A percentile compares a stretch with the other conserved stretches of the same genome.
Conservation (phyloP, 2,113 vertebrate genomes). For the Rhineura floridana region DNA sequence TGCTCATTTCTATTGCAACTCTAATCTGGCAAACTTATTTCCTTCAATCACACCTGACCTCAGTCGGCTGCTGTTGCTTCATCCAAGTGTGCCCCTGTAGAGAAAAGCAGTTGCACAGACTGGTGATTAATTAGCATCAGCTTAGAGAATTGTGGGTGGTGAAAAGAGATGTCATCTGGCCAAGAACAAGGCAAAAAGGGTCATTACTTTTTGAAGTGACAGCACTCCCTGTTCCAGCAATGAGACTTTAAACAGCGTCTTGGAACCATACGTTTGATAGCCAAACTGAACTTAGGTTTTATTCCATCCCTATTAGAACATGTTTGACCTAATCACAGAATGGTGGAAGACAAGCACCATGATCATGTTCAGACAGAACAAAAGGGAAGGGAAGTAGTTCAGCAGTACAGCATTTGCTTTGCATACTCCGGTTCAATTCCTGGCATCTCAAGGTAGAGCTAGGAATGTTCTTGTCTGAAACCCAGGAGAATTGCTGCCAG, state of each 20-base stretch:
- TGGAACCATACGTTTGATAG: not conserved
- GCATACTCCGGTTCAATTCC: too few relatives aligned
- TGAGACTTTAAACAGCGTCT: slow-evolving; percentile 14
- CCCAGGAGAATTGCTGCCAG: too few relatives aligned
- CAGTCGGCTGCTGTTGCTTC: slow-evolving; percentile 7
- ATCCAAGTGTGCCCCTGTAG: slow-evolving; percentile 7
- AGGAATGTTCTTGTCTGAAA: too few relatives aligned
- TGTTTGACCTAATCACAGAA: not conserved
- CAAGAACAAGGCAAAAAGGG: not conserved
- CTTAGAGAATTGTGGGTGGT: not conserved
- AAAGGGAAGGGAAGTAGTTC: not conserved
- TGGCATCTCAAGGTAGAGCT: too few relatives aligned
- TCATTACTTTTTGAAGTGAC: not conserved
- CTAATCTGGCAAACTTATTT: not conserved
- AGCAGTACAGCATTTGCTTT: too few relatives aligned
- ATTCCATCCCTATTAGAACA: not conserved
- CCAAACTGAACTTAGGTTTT: not conserved
- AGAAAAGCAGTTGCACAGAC: slow-evolving; percentile 5
- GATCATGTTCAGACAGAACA: not conserved
- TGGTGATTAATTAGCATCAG: slow-evolving; percentile 24
- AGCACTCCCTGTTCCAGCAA: not conserved
- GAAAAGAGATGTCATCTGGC: not conserved
- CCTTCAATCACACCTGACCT: not conserved
- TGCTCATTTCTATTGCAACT: slow-evolving; percentile 5
- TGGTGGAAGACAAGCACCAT: not conserved